Base-by-base conservation (phyloP, 2,888 invertebrate genomes). In the Tipula confusa region DNA sequence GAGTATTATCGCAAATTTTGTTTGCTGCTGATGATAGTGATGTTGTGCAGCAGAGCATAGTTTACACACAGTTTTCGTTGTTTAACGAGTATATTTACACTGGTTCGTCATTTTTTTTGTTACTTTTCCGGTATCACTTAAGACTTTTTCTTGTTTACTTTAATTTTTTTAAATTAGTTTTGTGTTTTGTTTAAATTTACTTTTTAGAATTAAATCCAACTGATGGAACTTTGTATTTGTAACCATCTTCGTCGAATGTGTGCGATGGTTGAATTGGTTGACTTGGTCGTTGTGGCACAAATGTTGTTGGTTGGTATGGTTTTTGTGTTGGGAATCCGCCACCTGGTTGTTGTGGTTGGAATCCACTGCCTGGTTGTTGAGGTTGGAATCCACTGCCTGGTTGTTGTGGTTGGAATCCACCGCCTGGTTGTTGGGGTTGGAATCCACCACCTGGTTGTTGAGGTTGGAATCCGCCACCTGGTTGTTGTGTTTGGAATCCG, bases 121-220 rank as follows among this genome's bases (percentile, higher is more conserved):
- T 43, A 15, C 43, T 6, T 43, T 3, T 43, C 24, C 15, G 2
- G n/a, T 64, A 64, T 24, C 64, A 64, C 11, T 24, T 64, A 64
- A 64, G 64, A 64, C 7, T 9, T 64, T 64, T 64, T 64, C 18
- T 79, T 31, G 82, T 84, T 84, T 24, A 29, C 18, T 82, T 84
- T 28, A 28, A 29, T 38, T 82, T 83, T 83, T 31, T 83, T 48
- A 64, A 38, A 79, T 38, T 48, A 84, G 80, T 83, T 81, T 29
- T 43, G 91, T 91, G 91, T 91, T 91, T 85, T 89, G 92, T 88
- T 92, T 92, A 87, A 89, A 92, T 86, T 91, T 93, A 86, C 90
- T 90, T 85, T 93, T 94, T 31, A 64, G 87, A 89, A 85, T 86
- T 88, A 84, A 89, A 89, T 29, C 88, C 87, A 83, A 86, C 88